These are phyloP conservation scores for Distichodus sexfasciatus DNA, from an alignment of 2,797 vertebrate genomes.

Conservation along the genomic window DNA sequence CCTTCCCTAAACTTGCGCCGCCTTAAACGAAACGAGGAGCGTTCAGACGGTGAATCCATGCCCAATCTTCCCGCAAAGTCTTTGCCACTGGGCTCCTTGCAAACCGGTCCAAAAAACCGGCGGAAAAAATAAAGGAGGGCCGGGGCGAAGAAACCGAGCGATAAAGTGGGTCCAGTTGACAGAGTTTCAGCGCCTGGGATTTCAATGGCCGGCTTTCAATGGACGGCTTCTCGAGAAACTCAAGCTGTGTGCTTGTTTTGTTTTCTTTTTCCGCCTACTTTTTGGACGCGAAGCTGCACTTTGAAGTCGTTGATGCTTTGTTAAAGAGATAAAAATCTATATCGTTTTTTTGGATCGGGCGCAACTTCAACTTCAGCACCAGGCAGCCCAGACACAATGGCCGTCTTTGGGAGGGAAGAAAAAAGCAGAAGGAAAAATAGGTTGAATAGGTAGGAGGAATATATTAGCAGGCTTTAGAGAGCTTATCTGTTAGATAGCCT, in stretches of 20 bases:
- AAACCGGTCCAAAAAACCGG: constrained; percentile 78
- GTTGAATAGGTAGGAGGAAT: not conserved
- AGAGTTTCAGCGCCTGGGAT: not conserved
- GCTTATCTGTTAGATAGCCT: constrained; percentile 8
- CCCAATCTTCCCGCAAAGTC: constrained; percentile 74
- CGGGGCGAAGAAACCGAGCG: constrained; percentile 18
- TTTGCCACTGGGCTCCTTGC: constrained; percentile 76
- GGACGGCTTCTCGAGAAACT: constrained; percentile 3
- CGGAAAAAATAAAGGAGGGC: constrained; percentile 62
- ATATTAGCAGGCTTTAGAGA: not conserved
- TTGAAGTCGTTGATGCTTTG: not conserved
- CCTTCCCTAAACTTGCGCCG: constrained; percentile 47
- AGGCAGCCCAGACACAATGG: not conserved
- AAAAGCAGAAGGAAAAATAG: too few relatives aligned
- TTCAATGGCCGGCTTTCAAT: constrained; percentile 29
- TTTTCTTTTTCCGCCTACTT: not conserved
- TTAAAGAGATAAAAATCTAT: constrained; percentile 1
- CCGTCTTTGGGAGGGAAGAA: too few relatives aligned
- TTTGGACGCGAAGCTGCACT: constrained; percentile 1
- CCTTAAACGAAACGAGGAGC: constrained; percentile 77
- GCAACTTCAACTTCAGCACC: not conserved
- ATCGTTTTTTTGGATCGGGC: not conserved
- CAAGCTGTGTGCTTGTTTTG: too few relatives aligned
- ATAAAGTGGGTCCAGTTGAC: constrained; percentile 13
- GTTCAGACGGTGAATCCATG: constrained; percentile 74